Percentiles rank a stretch among this genome's conserved stretches.
phyloP scores from a whole-genome alignment of 2,797 vertebrate genomes.

The Bufotes viridis region DNA sequence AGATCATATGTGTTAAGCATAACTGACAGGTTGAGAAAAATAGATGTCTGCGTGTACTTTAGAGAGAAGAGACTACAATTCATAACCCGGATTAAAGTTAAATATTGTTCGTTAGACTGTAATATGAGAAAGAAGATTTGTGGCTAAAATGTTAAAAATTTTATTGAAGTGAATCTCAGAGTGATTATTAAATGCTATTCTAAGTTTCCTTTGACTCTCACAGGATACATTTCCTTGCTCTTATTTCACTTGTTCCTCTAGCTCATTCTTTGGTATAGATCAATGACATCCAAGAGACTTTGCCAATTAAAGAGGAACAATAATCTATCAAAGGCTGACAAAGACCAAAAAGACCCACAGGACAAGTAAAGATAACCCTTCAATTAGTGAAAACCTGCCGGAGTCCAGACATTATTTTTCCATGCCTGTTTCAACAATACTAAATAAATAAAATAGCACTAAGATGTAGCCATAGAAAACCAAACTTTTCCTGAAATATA shows the following conservation, averaged over 20 bases:
- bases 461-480: not conserved
- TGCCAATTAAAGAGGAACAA: conserved; percentile 31
- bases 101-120: conserved; percentile 12
- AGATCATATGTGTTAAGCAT: conserved; percentile 18
- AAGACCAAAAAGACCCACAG: conserved; percentile 35
- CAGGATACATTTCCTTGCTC: conserved; percentile 35
- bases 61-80: not conserved
- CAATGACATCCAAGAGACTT: conserved; percentile 41
- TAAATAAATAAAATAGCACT: not conserved
- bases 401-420: conserved; percentile 23
- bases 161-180: conserved; percentile 41
- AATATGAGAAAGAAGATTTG: conserved; percentile 26
- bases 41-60: conserved; percentile 1
- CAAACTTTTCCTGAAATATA: not conserved
- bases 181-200: conserved; percentile 39
- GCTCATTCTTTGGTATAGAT: conserved; percentile 42
- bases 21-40: conserved; percentile 43
- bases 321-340: conserved; percentile 43
- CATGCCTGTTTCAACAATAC: not conserved
- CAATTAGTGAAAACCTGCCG: conserved; percentile 36
- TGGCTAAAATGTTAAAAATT: conserved; percentile 23
- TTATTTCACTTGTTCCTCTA: conserved; percentile 24
- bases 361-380: conserved; percentile 43
- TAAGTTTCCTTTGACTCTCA: conserved; percentile 9
- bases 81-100: not conserved